Conservation (phyloP, 2,888 invertebrate genomes). For the Cheilosia pagana region DNA sequence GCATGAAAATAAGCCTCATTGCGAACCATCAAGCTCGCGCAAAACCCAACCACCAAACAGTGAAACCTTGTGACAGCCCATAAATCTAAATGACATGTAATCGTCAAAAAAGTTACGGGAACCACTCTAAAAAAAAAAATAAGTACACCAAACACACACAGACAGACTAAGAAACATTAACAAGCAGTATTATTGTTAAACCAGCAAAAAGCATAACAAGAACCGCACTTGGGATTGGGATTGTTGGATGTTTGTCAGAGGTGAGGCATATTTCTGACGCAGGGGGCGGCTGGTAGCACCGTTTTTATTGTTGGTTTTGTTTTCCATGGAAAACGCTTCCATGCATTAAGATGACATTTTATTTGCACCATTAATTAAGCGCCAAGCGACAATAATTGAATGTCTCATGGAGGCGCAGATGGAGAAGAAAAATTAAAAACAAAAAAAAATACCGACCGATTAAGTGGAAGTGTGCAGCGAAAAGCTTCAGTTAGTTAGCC, state of each 20-base stretch:
- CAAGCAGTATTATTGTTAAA: constrained; percentile 40
- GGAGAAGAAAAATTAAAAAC: constrained; percentile 2
- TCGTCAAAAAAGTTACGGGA: constrained; percentile 72
- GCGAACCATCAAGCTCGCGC: constrained; percentile 25
- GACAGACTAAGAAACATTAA: constrained; percentile 39
- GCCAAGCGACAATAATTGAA: constrained; percentile 68
- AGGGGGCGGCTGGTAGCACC: constrained; percentile 11
- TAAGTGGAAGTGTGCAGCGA: constrained; percentile 10
- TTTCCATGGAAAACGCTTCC: constrained; percentile 50
- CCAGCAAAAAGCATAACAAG: constrained; percentile 63
- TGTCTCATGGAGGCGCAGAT: constrained; percentile 30
- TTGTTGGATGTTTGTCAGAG: background rate
- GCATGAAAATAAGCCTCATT: no score
- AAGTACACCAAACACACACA: constrained; percentile 11
- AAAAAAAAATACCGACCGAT: background rate
- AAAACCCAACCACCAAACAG: constrained; percentile 48
- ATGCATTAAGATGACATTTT: constrained; percentile 70
- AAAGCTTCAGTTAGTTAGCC: constrained; percentile 36
- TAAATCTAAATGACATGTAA: constrained; percentile 79
- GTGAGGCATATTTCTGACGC: constrained; percentile 16
- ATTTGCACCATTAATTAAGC: constrained; percentile 70
- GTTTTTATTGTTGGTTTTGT: constrained; percentile 27
- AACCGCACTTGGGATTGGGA: constrained; percentile 36
- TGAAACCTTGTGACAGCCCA: constrained; percentile 77
- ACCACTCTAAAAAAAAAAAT: constrained; percentile 39